Base-by-base conservation (phyloP, 2,888 invertebrate genomes). In the Aspidiotus destructor region DNA sequence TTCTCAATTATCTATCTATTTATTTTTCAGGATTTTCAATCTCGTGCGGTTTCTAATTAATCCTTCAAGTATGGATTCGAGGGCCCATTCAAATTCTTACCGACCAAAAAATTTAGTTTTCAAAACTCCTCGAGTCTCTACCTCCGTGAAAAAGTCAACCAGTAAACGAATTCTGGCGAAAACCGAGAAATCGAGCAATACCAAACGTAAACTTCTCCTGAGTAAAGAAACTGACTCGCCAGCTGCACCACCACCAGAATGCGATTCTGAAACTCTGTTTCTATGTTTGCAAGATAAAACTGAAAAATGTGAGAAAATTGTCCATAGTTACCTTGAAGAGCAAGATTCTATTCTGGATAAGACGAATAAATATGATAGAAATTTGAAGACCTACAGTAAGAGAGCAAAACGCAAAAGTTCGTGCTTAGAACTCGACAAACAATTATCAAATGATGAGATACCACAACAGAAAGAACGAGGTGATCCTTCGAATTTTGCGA, bases 191-290 rank as follows among this genome's bases (percentile, higher is more conserved):
- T 17, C 15, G 13, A 44, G 52, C 40, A 67, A 58, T 60, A 55
- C 58, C 11, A 58, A 58, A 60, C 55, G 48, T 7, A 58, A 60
- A 41, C 48, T 67, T 15, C 11, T 44, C 52, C 58, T 58, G 8
- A 40, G 40, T 40, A 41, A 40, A 63, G 55, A 63, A 6, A 11
- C 60, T n/a, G 16, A n/a, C 60, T 11, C 28, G 8, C 11, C 41
- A 41, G 15, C n/a, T n/a, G 13, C 57, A 2, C 55, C 6, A 6
- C 3, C 10, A 2, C 5, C 2, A 11, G 64, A 57, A 42, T 44
- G 44, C 17, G 48, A 67, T 60, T 67, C 67, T 28, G 67, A 60
- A n/a, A n/a, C 11, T 40, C 40, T 52, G 40, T 67, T 67, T 16
- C 11, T 60, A 7, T 58, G 48, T 6, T 28, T 52, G 40, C n/a